Evolutionary conservation across 2,113 vertebrate genomes (phyloP).

Genomic region (Ceyx melanurus): DNA sequence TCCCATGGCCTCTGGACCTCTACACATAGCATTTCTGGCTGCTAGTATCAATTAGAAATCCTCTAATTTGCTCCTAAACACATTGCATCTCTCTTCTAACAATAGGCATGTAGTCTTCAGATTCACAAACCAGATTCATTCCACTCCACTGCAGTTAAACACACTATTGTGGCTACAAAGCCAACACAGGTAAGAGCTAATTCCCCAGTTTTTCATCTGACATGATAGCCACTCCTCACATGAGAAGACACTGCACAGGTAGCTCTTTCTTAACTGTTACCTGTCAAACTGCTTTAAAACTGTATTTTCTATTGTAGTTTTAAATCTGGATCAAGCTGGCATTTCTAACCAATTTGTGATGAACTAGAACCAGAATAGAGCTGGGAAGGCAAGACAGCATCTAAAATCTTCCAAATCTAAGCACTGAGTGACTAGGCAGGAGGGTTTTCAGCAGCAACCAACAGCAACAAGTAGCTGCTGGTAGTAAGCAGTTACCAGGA

Average conservation of each 20-base stretch:
- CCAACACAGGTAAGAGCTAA: background rate
- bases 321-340: background rate
- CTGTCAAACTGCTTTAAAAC: background rate
- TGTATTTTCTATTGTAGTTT: background rate
- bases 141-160: background rate
- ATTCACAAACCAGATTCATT: background rate
- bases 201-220: background rate
- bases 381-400: background rate
- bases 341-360: background rate
- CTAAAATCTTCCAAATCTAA: background rate
- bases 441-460: background rate
- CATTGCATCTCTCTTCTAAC: background rate
- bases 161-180: background rate
- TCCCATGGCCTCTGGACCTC: background rate
- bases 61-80: background rate
- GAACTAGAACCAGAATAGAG: background rate
- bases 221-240: background rate
- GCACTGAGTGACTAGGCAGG: background rate
- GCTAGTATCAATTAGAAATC: background rate
- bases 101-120: background rate
- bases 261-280: background rate
- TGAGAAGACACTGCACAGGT: background rate
- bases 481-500: background rate
- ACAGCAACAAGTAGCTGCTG: background rate
- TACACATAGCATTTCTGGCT: background rate